phyloP scores from a whole-genome alignment of 92 coral and sea anemone genomes.

The Umimayanthus kanabou region DNA sequence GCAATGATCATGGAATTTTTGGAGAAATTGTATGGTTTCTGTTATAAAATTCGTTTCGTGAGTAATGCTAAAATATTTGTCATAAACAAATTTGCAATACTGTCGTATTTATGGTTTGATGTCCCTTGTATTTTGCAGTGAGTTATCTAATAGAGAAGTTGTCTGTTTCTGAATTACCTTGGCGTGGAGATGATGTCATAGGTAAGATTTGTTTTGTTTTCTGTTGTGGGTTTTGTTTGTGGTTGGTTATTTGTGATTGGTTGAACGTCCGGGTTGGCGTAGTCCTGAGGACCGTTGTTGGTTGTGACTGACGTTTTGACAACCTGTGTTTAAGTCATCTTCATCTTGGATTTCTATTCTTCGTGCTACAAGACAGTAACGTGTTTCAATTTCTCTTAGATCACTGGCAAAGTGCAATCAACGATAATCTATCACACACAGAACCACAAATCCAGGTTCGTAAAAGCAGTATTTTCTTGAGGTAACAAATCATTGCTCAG shows the following conservation, averaged over 20 bases:
- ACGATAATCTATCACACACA: constrained; percentile 80
- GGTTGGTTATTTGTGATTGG: too few relatives aligned
- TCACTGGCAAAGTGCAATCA: constrained; percentile 75
- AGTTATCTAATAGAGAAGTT: constrained; percentile 85
- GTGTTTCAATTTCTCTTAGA: constrained; percentile 47
- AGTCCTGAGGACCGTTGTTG: too few relatives aligned
- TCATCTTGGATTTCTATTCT: neutral
- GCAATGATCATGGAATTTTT: too few relatives aligned
- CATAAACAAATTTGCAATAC: neutral
- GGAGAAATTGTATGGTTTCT: too few relatives aligned
- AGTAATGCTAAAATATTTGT: too few relatives aligned
- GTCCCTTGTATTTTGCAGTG: constrained; percentile 55
- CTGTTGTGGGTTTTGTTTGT: neutral
- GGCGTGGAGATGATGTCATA: constrained; percentile 72
- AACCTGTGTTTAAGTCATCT: too few relatives aligned
- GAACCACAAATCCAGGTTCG: constrained; percentile 88
- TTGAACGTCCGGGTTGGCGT: too few relatives aligned
- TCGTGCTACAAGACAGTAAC: neutral
- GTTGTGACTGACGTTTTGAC: too few relatives aligned
- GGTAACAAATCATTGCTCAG: neutral
- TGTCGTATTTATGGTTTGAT: neutral
- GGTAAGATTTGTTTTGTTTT: constrained; percentile 48
- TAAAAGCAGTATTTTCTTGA: neutral
- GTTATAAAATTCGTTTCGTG: too few relatives aligned
- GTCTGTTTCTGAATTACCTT: constrained; percentile 80